Conservation (phyloP, 2,113 vertebrate species). For the Ctenodactylus gundi region DNA sequence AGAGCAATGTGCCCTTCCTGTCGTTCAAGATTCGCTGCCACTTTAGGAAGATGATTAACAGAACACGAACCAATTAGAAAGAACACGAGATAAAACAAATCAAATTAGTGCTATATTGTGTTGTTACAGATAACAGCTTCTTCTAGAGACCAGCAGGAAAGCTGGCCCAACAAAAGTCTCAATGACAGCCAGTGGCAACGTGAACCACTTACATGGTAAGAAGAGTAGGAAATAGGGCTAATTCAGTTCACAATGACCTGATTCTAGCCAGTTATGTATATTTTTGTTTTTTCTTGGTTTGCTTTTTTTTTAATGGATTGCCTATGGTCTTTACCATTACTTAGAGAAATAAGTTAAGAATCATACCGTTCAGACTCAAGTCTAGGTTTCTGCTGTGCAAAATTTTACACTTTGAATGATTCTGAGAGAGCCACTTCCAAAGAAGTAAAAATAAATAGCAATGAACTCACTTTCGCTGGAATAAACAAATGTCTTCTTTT, state of each 20-base stretch:
- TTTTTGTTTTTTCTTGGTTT: neutral
- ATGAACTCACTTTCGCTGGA: neutral
- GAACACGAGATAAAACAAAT: neutral
- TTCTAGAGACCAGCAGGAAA: neutral
- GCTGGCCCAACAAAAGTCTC: neutral
- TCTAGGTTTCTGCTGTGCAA: neutral
- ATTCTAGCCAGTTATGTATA: neutral
- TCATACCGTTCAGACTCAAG: neutral
- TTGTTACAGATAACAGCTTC: neutral
- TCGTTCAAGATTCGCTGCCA: neutral
- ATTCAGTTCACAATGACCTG: neutral
- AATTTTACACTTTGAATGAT: neutral
- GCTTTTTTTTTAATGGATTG: neutral
- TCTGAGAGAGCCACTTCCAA: neutral
- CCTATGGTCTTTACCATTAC: neutral
- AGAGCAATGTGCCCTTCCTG: neutral
- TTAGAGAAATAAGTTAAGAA: neutral
- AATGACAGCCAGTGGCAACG: neutral
- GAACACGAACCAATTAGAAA: neutral
- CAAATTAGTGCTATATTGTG: neutral
- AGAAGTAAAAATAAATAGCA: neutral
- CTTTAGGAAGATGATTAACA: neutral
- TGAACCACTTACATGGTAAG: neutral
- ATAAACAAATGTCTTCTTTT: neutral
- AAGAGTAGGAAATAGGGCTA: neutral